These are phyloP conservation scores for Miichthys miiuy DNA, from an alignment of 2,797 vertebrate species.

Conservation along the genomic window DNA sequence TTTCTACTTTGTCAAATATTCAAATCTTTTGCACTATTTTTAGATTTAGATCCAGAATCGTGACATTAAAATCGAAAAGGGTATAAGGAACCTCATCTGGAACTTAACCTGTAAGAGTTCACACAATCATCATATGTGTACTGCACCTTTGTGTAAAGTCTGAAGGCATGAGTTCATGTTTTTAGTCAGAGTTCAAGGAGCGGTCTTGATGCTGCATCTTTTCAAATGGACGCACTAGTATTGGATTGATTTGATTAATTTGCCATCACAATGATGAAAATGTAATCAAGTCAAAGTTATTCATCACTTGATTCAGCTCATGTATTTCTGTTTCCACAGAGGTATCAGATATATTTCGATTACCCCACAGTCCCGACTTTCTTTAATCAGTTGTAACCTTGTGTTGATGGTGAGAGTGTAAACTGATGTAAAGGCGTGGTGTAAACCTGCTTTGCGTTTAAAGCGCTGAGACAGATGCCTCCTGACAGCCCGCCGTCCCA, in stretches of 20 bases:
- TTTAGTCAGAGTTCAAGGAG: neutral
- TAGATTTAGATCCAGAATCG: neutral
- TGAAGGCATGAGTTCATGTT: no score
- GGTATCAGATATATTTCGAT: neutral
- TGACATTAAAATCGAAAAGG: neutral
- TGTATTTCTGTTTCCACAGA: neutral
- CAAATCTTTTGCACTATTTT: neutral
- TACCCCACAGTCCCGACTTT: neutral
- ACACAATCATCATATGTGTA: no score
- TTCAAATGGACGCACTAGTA: neutral
- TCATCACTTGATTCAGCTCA: conserved; percentile 1
- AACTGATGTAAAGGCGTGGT: neutral
- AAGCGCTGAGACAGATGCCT: conserved; percentile 27
- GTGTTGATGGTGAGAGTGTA: neutral
- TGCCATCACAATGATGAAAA: neutral
- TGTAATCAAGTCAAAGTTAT: neutral
- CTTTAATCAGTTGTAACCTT: neutral
- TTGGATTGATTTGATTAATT: neutral
- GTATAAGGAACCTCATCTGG: neutral
- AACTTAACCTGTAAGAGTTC: neutral
- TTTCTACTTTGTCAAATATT: neutral
- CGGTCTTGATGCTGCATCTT: neutral
- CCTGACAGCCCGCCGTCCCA: conserved; percentile 47
- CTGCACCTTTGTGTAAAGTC: no score
- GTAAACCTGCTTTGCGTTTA: conserved; percentile 35